Conservation (phyloP, 2,888 invertebrate genomes). For the Oxycera nigricornis region DNA sequence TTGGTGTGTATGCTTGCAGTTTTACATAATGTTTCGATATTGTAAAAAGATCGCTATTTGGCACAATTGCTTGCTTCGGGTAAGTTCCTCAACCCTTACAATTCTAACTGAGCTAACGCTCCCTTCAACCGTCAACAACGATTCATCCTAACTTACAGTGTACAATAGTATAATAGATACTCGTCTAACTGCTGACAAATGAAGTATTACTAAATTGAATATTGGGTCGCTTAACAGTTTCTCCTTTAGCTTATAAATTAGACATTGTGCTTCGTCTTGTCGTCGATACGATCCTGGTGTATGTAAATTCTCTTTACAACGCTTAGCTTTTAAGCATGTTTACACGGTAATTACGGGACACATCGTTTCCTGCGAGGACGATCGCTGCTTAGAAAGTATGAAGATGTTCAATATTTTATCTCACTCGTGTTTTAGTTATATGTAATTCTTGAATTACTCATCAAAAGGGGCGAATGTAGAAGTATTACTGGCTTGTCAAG, state of each 20-base stretch:
- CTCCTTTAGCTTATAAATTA: background rate
- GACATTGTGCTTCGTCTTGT: background rate
- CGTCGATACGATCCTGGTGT: background rate
- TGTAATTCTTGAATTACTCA: background rate
- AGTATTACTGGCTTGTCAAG: slow-evolving; percentile 1
- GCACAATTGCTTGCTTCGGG: slow-evolving; percentile 24
- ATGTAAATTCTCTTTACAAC: slow-evolving; percentile 15
- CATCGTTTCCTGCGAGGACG: slow-evolving; percentile 24
- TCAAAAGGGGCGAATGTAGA: background rate
- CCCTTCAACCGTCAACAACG: slow-evolving; percentile 1
- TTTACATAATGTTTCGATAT: slow-evolving; percentile 11
- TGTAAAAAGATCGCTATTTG: slow-evolving; percentile 25
- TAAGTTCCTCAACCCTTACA: background rate
- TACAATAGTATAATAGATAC: background rate
- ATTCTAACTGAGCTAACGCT: background rate
- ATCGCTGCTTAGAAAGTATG: slow-evolving; percentile 28
- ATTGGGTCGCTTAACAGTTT: slow-evolving; percentile 3
- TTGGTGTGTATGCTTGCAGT: slow-evolving; percentile 31
- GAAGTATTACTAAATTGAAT: background rate
- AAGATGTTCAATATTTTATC: slow-evolving; percentile 37
- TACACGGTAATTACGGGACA: slow-evolving; percentile 32
- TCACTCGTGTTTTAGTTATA: slow-evolving; percentile 44
- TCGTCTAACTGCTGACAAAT: background rate
- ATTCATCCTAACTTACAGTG: background rate
- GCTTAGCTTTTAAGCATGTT: slow-evolving; percentile 12